These are phyloP conservation scores for Numida meleagris DNA, from an alignment of 2,113 vertebrate genomes.

Conservation along the genomic window DNA sequence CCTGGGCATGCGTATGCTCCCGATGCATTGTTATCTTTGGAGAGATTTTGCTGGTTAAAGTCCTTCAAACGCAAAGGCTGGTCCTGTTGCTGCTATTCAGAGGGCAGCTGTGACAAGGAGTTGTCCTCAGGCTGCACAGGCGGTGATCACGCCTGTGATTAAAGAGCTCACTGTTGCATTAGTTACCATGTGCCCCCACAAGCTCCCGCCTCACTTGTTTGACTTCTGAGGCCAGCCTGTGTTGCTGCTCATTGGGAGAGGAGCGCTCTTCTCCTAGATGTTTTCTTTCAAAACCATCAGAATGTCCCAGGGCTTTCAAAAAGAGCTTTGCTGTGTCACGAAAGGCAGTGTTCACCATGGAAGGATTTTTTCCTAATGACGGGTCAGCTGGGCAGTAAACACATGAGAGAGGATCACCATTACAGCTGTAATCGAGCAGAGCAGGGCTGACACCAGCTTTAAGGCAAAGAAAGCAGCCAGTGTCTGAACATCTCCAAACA, in stretches of 20 bases:
- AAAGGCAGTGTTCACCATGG: not conserved
- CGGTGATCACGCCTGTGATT: not conserved
- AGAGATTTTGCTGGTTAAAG: not conserved
- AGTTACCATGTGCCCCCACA: slow-evolving; percentile 14
- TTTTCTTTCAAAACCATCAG: slow-evolving; percentile 16
- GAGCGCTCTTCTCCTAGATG: not conserved
- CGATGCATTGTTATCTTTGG: not conserved
- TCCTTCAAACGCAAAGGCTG: not conserved
- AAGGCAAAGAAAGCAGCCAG: not conserved
- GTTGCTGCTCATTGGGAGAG: not conserved
- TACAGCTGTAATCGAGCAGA: not conserved
- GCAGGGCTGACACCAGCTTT: not conserved
- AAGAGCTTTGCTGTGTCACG: not conserved
- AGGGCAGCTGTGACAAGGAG: not conserved
- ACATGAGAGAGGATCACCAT: not conserved
- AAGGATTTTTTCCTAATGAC: not conserved
- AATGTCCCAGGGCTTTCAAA: not conserved
- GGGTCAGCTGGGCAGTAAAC: not conserved
- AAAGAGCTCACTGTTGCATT: not conserved
- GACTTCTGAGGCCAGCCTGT: not conserved
- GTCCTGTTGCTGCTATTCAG: not conserved
- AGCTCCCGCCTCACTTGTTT: not conserved
- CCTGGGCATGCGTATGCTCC: not conserved
- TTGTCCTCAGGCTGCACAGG: not conserved
- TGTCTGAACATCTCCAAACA: not conserved